Evolutionary conservation across 2,113 vertebrate species (phyloP), one percentile per base, ranked within the genome.

Genomic region (Lota lota): DNA sequence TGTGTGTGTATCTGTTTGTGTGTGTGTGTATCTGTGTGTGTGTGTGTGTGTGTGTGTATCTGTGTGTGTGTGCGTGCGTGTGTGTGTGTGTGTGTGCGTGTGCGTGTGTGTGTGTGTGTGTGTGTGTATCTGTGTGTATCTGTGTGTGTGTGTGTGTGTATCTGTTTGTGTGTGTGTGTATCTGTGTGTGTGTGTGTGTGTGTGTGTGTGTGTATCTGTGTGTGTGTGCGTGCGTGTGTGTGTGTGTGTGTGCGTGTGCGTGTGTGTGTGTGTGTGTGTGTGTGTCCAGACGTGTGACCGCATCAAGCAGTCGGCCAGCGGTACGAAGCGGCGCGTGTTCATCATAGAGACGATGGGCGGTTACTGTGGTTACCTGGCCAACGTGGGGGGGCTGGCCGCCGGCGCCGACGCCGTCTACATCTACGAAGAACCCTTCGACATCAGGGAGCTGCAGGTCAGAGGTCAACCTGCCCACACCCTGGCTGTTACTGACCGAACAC

Each of bases 301-400:
- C 79, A 98, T 99, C 90, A 99, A 99, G 68, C 95, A 97, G 86
- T 99, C 97, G 0, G 97, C 97, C 85, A 98, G 96, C 0, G 97
- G 97, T 24, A 99, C 97, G 68, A 99, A 99, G 85, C 91, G 95
- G 0, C 92, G 96, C 0, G 96, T 99, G 0, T 99, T 99, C 92
- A 98, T 98, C 93, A 99, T 99, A 0, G 97, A 99, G 91, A 98
- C 97, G 10, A 99, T 99, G 97, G 96, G 97, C 0, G 97, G 97
- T 24, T 99, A 95, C 84, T 98, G 97, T 0, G 97, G 97, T 6
- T 99, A 99, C 81, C 90, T 99, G 92, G 96, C 97, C 59, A 98
- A 93, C 2, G 96, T 99, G 88, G 96, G 95, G 0, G 97, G 91
- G 1, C 94, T 99, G 1, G 95, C 97, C 0, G 93, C 96, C 0